Evolutionary conservation across 2,797 vertebrate species (phyloP).

Genomic region (Mycteria americana): DNA sequence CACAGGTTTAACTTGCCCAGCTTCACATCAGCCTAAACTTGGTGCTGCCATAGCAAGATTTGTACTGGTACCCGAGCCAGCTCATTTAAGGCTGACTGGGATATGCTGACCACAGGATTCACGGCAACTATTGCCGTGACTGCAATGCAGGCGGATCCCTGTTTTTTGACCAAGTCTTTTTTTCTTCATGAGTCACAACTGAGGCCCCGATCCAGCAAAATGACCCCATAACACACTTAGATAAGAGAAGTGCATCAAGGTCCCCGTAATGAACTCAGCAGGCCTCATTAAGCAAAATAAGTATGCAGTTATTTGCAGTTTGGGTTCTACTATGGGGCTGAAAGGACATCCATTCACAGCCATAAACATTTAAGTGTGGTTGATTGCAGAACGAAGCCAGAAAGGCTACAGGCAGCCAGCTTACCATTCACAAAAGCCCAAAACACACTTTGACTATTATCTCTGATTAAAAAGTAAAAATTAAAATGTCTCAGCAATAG

Average conservation of each 20-base stretch:
- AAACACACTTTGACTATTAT: neutral
- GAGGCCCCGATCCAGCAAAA: neutral
- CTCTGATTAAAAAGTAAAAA: slow-evolving; percentile 32
- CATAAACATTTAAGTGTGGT: neutral
- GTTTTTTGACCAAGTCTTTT: neutral
- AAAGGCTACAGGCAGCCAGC: neutral
- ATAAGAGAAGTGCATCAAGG: neutral
- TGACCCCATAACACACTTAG: neutral
- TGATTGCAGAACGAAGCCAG: neutral
- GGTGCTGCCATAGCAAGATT: neutral
- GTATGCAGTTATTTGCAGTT: neutral
- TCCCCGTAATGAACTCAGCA: neutral
- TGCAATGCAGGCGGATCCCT: neutral
- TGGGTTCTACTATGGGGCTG: neutral
- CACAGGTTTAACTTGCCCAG: neutral
- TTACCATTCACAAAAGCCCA: neutral
- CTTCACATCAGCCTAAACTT: neutral
- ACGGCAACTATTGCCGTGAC: neutral
- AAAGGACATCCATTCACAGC: neutral
- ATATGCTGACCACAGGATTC: neutral
- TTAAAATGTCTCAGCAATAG: slow-evolving; percentile 14
- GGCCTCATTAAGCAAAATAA: neutral
- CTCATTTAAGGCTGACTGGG: neutral
- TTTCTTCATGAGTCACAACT: neutral
- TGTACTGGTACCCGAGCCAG: neutral